Conservation (phyloP, 2,797 vertebrate genomes). For the Rhincodon typus region DNA sequence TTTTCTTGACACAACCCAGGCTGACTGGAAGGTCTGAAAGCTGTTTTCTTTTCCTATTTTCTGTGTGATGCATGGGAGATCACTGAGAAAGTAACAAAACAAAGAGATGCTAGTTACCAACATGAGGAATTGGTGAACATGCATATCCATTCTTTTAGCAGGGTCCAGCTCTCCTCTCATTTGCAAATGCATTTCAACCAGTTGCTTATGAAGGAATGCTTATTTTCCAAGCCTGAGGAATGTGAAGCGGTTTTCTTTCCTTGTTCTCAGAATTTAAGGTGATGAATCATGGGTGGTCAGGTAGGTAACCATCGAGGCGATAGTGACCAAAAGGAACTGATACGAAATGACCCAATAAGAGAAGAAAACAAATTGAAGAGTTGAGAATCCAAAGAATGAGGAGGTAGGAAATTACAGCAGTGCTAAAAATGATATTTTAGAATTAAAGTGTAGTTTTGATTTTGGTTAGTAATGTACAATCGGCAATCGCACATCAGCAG, state of each 20-base stretch:
- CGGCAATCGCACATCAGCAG: neutral
- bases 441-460: neutral
- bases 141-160: neutral
- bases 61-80: neutral
- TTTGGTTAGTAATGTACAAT: neutral
- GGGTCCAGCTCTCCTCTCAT: neutral
- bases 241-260: too few relatives aligned
- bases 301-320: neutral
- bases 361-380: neutral
- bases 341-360: neutral
- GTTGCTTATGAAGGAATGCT: neutral
- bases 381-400: neutral
- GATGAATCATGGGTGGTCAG: neutral
- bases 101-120: neutral
- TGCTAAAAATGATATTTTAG: too few relatives aligned
- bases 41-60: neutral
- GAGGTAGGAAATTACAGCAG: too few relatives aligned
- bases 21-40: neutral
- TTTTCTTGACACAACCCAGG: neutral
- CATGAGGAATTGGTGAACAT: neutral
- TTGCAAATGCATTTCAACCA: neutral
- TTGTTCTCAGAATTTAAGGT: neutral
- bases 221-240: neutral
- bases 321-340: neutral
- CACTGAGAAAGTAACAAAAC: neutral